phyloP scores from a whole-genome alignment of 1,140 invertebrate genomes.

The Scaptomyza graminum region DNA sequence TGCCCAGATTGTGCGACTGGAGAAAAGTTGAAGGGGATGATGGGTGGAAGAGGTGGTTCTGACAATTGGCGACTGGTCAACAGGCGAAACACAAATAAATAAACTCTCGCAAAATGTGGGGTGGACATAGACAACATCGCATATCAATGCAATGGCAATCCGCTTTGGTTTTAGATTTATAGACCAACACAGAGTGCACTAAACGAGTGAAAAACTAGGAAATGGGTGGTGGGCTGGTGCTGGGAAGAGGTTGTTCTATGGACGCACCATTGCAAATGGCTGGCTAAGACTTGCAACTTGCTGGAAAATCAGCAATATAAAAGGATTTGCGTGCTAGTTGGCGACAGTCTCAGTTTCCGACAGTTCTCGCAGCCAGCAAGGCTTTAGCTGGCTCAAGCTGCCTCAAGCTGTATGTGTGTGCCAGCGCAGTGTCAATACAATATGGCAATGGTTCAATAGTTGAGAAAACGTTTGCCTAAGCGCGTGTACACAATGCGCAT shows the following conservation, averaged over 20 bases:
- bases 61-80: constrained; percentile 6
- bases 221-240: too few relatives aligned
- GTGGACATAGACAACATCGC: constrained; percentile 55
- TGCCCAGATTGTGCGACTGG: constrained; percentile 32
- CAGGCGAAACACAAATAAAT: constrained; percentile 67
- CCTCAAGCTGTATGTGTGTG: constrained; percentile 41
- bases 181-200: constrained; percentile 46
- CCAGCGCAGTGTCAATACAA: constrained; percentile 70
- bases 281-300: constrained; percentile 37
- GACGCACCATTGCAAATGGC: constrained; percentile 52
- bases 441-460: constrained; percentile 79
- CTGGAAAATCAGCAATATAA: constrained; percentile 71
- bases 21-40: neutral
- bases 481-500: constrained; percentile 70
- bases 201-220: too few relatives aligned
- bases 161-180: constrained; percentile 75
- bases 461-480: constrained; percentile 80
- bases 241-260: constrained; percentile 12
- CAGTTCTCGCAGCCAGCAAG: constrained; percentile 13
- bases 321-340: constrained; percentile 70
- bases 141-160: constrained; percentile 50
- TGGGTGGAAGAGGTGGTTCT: neutral
- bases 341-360: constrained; percentile 52
- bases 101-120: constrained; percentile 41
- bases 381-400: constrained; percentile 23